Evolutionary conservation across 2,797 vertebrate species (phyloP), one percentile per base, ranked within the genome.

Genomic region (Melanotaenia nigrans): DNA sequence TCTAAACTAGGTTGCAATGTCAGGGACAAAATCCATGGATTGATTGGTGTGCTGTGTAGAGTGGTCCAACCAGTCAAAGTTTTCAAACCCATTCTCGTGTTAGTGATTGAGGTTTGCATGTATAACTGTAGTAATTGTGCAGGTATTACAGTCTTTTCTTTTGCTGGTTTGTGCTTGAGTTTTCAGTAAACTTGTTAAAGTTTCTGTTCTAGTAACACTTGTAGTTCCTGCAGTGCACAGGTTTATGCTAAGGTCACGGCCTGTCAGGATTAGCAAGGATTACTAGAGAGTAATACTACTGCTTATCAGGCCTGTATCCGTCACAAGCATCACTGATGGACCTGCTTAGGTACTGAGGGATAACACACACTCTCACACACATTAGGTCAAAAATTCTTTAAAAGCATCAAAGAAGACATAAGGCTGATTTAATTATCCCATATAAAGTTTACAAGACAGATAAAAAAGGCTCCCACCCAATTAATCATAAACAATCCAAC

Each of bases 251-350:
- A 87, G 71, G 75, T 71, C 74, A 60, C 24, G 55, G 75, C 82
- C 84, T 82, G 85, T 87, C 78, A 60, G 90, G 93, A 94, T 95
- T 93, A 94, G 80, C 86, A 64, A 61, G 90, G 93, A 94, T 95
- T 94, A 95, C 73, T 54, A 79, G 33, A 87, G 84, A 86, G 87
- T 90, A 89, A 93, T 89, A 84, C 90, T 89, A 45, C 89, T 89
- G 84, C 90, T 93, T 90, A 91, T 88, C 84, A 87, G 82, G 78
- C 76, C 65, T 79, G 67, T 83, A 73, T 84, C 85, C 86, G 87
- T 81, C 75, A 66, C 85, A 59, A 73, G 60, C 84, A 82, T 86
- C 82, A 73, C 81, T 77, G 65, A 65, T 73, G 73, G 65, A 45
- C 81, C 77, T 79, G 73, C 74, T 83, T 53, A 56, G 72, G 56